phyloP scores from a whole-genome alignment of 2,113 vertebrate species.

The Piaya cayana region DNA sequence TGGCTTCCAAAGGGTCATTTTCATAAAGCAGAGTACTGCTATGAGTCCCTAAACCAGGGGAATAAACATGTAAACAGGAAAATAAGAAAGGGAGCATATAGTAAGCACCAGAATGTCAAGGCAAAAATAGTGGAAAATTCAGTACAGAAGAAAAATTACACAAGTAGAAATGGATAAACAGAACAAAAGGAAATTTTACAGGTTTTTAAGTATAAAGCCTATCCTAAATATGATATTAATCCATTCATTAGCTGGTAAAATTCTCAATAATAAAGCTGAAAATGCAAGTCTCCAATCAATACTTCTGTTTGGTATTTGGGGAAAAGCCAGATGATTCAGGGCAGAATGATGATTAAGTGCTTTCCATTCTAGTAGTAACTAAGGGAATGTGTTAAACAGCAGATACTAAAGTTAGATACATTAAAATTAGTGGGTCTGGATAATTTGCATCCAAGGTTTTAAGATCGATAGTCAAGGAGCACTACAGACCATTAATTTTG shows the following conservation, averaged over 20 bases:
- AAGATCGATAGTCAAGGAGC: conserved; percentile 47
- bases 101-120: background rate
- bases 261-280: conserved; percentile 1
- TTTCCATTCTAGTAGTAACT: conserved; percentile 44
- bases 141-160: background rate
- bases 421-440: conserved; percentile 55
- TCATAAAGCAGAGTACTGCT: background rate
- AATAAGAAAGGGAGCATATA: background rate
- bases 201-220: background rate
- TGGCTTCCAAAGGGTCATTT: background rate
- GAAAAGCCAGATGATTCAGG: conserved; percentile 44
- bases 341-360: conserved; percentile 59
- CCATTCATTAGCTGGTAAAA: background rate
- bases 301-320: conserved; percentile 10
- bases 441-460: conserved; percentile 58
- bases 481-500: conserved; percentile 61
- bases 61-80: background rate
- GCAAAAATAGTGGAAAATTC: background rate
- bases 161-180: background rate
- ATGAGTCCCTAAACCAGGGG: background rate
- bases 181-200: background rate
- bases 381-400: conserved; percentile 46
- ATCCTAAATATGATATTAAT: background rate
- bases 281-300: conserved; percentile 31
- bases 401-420: conserved; percentile 51